These are phyloP conservation scores for Bellardia pandia DNA, from an alignment of 2,888 invertebrate genomes.

Conservation along the genomic window DNA sequence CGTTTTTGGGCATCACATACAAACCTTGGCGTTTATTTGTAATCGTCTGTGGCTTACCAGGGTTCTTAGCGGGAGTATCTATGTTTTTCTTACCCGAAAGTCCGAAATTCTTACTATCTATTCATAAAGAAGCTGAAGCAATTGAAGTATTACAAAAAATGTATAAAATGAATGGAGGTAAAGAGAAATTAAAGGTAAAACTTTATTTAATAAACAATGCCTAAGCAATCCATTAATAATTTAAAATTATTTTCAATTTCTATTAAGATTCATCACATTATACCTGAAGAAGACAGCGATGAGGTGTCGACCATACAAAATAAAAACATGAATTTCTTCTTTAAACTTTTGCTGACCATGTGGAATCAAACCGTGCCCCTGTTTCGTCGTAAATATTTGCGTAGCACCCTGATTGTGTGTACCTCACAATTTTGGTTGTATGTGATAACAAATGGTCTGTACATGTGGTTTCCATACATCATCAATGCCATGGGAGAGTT, in stretches of 20 bases:
- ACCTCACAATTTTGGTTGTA: conserved; percentile 80
- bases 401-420: conserved; percentile 79
- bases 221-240: not conserved
- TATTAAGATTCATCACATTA: conserved; percentile 74
- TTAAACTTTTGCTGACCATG: conserved; percentile 77
- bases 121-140: conserved; percentile 77
- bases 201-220: not conserved
- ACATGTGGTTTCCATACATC: conserved; percentile 82
- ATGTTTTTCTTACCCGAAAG: conserved; percentile 80
- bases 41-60: conserved; percentile 79
- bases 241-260: not conserved
- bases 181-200: conserved; percentile 73
- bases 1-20: conserved; percentile 77
- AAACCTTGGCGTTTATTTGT: conserved; percentile 82
- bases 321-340: conserved; percentile 73
- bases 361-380: conserved; percentile 81
- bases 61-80: conserved; percentile 78
- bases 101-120: conserved; percentile 80
- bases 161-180: conserved; percentile 77
- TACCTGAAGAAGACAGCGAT: conserved; percentile 74
- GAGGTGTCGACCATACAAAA: conserved; percentile 52
- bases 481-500: conserved; percentile 80
- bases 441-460: conserved; percentile 79
- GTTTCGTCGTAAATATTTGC: conserved; percentile 78
- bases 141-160: conserved; percentile 78